Evolutionary conservation across 1,140 invertebrate species (phyloP).

Genomic region (Scaptomyza hsui): DNA sequence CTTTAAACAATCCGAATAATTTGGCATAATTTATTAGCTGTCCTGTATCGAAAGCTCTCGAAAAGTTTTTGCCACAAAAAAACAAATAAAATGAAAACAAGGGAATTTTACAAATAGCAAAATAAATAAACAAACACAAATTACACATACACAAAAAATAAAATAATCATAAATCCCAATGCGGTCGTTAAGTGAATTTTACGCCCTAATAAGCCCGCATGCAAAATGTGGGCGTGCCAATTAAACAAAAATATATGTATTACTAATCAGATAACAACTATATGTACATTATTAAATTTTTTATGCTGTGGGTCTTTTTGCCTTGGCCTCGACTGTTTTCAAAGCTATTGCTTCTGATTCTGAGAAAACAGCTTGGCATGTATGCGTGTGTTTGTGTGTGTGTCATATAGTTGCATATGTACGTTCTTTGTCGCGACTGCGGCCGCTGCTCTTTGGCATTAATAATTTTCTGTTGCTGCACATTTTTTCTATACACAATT

Average conservation of each 20-base stretch:
- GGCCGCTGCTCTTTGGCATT: too few species aligned
- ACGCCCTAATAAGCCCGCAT: conserved; percentile 61
- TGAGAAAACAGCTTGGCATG: too few species aligned
- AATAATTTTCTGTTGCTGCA: too few species aligned
- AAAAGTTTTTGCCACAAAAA: conserved; percentile 48
- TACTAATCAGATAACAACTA: too few species aligned
- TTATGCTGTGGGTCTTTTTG: too few species aligned
- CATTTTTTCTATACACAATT: too few species aligned
- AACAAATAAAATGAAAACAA: conserved; percentile 6
- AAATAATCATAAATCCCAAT: conserved; percentile 29
- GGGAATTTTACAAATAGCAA: conserved; percentile 22
- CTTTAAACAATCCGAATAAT: conserved; percentile 75
- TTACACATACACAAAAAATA: neutral
- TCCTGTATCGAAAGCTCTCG: conserved; percentile 46
- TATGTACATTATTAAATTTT: too few species aligned
- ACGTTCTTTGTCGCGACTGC: too few species aligned
- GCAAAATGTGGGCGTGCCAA: conserved; percentile 23
- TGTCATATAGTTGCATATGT: too few species aligned
- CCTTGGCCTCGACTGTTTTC: too few species aligned
- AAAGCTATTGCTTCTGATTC: too few species aligned
- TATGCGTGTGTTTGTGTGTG: too few species aligned
- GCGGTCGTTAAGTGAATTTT: conserved; percentile 73
- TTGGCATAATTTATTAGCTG: conserved; percentile 74
- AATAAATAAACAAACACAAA: neutral
- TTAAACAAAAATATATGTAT: conserved; percentile 23